Percentiles rank a stretch among this genome's conserved stretches.
Evolutionary conservation across 2,113 vertebrate species (phyloP).

Genomic region (Lepus europaeus): DNA sequence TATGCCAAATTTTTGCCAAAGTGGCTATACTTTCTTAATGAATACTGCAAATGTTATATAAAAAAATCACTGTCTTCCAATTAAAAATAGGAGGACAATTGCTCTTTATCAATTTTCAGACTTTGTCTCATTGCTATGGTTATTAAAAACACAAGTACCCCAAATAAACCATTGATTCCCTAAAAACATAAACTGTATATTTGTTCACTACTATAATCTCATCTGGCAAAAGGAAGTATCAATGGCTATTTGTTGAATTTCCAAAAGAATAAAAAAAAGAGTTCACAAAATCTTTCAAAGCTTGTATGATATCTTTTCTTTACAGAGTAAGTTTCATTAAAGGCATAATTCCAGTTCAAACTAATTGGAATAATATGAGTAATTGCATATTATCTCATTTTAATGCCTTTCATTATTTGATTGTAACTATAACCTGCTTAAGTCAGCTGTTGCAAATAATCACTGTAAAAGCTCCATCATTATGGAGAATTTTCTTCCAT

Average conservation of each 20-base stretch:
- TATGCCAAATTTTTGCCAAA: conserved; percentile 35
- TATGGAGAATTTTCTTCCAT: not conserved
- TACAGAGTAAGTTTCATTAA: not conserved
- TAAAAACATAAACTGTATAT: not conserved
- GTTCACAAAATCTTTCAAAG: not conserved
- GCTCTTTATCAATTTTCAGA: not conserved
- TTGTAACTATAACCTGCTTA: not conserved
- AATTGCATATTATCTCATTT: conserved; percentile 24
- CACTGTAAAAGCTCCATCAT: not conserved
- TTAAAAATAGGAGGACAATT: conserved; percentile 45
- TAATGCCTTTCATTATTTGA: not conserved
- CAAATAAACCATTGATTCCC: not conserved
- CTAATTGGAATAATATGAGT: not conserved
- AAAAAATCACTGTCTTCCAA: not conserved
- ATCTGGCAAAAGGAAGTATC: not conserved
- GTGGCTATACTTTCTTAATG: not conserved
- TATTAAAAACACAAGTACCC: conserved; percentile 24
- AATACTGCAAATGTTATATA: not conserved
- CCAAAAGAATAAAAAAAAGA: conserved; percentile 9
- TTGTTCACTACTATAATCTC: not conserved
- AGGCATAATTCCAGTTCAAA: conserved; percentile 1
- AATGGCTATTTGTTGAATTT: conserved; percentile 32
- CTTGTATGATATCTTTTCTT: not conserved
- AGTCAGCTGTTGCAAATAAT: conserved; percentile 29
- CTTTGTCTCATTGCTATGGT: conserved; percentile 12